Percentiles rank a stretch among this genome's conserved stretches.
These are phyloP conservation scores for Agapetus fuscipes DNA, from an alignment of 2,888 invertebrate species.

Conservation along the genomic window DNA sequence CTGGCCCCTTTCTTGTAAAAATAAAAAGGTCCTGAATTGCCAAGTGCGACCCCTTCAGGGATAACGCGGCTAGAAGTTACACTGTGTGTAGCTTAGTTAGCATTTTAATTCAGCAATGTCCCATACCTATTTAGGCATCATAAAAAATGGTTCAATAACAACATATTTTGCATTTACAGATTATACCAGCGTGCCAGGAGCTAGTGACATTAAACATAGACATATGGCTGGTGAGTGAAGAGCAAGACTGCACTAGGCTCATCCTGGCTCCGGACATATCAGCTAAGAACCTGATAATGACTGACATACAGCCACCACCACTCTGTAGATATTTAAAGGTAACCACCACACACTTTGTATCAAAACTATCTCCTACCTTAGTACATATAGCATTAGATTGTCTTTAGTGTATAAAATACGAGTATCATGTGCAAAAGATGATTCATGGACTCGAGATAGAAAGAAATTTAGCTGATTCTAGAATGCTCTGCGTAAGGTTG, in stretches of 20 bases:
- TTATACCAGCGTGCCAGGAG: conserved; percentile 72
- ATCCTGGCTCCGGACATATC: conserved; percentile 83
- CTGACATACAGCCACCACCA: conserved; percentile 84
- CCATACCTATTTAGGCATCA: no score
- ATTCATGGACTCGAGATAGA: no score
- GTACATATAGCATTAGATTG: conserved; percentile 3
- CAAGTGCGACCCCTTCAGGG: no score
- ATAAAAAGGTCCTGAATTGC: no score
- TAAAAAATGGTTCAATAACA: no score
- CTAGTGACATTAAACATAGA: conserved; percentile 80
- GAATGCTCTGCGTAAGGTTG: no score
- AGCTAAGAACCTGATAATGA: conserved; percentile 73
- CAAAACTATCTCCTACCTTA: conserved; percentile 7
- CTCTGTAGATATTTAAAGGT: conserved; percentile 85
- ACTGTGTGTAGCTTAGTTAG: no score
- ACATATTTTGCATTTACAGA: conserved; percentile 33
- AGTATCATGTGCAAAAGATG: no score
- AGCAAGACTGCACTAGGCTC: conserved; percentile 73
- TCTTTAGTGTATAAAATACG: neutral
- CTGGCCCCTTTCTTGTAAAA: no score
- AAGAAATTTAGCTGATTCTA: no score
- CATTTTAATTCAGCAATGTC: neutral
- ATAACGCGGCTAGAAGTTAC: no score
- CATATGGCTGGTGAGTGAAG: conserved; percentile 82
- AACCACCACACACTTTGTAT: no score